Percentiles rank a stretch among this genome's conserved stretches.
phyloP scores from a whole-genome alignment of 2,888 invertebrate species.

The Phyllotreta cruciferae region DNA sequence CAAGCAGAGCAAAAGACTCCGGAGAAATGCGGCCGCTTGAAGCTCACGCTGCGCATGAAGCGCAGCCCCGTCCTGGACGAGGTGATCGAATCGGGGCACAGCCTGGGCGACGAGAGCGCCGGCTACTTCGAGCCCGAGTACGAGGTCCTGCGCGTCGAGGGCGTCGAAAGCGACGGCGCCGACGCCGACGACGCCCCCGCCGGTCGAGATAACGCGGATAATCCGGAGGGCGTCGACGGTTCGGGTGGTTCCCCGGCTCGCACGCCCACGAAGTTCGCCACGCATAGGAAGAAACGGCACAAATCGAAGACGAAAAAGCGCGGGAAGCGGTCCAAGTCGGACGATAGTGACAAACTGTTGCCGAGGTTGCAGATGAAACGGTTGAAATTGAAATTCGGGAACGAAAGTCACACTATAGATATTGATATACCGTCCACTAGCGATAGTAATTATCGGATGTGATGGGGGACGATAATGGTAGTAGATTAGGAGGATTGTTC shows the following conservation, averaged over 20 bases:
- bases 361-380: slow-evolving; percentile 79
- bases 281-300: slow-evolving; percentile 69
- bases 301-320: slow-evolving; percentile 64
- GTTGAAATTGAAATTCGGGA: slow-evolving; percentile 85
- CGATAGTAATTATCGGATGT: slow-evolving; percentile 39
- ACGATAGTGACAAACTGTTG: slow-evolving; percentile 58
- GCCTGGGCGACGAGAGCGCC: slow-evolving; percentile 71
- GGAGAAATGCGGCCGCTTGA: slow-evolving; percentile 65
- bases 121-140: slow-evolving; percentile 78
- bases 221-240: slow-evolving; percentile 39
- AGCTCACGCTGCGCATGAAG: slow-evolving; percentile 85
- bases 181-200: background rate
- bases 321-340: slow-evolving; percentile 51
- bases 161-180: slow-evolving; percentile 62
- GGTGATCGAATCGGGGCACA: slow-evolving; percentile 80
- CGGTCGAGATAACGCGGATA: too few relatives aligned
- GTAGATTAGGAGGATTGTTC: too few relatives aligned
- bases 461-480: slow-evolving; percentile 21
- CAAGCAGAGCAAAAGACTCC: slow-evolving; percentile 50
- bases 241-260: slow-evolving; percentile 40
- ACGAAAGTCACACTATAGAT: slow-evolving; percentile 88
- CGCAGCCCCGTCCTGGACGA: slow-evolving; percentile 86
- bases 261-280: slow-evolving; percentile 59
- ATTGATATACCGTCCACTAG: slow-evolving; percentile 83
- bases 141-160: slow-evolving; percentile 84